phyloP scores from a whole-genome alignment of 2,797 vertebrate species.

The Tarsius wallacei region DNA sequence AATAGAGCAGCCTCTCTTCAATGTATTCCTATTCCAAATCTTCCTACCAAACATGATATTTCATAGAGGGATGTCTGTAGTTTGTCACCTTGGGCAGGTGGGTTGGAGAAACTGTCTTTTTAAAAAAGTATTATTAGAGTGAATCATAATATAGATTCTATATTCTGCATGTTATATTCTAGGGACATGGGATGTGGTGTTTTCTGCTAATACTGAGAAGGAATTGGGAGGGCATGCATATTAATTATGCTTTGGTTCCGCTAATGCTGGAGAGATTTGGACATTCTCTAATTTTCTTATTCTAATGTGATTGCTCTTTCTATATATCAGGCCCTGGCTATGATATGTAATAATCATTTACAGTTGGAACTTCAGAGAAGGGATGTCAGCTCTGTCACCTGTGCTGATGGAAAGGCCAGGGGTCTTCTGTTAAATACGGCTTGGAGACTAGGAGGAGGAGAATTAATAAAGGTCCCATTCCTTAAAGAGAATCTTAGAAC shows the following conservation, averaged over 20 bases:
- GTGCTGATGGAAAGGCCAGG: neutral
- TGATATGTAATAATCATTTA: neutral
- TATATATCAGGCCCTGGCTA: neutral
- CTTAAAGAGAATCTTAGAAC: constrained; percentile 25
- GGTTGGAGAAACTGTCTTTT: constrained; percentile 65
- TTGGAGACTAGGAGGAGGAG: constrained; percentile 45
- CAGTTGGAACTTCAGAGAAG: constrained; percentile 5
- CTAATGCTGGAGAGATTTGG: constrained; percentile 14
- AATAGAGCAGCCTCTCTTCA: constrained; percentile 81
- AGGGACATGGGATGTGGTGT: constrained; percentile 44
- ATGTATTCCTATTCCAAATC: constrained; percentile 74
- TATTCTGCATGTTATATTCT: constrained; percentile 40
- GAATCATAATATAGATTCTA: neutral
- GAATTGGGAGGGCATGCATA: neutral
- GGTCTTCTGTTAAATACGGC: neutral
- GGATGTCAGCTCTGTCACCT: neutral
- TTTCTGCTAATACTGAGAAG: constrained; percentile 2
- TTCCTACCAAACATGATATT: constrained; percentile 35
- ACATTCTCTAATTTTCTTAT: constrained; percentile 70
- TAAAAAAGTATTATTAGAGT: neutral
- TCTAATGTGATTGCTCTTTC: constrained; percentile 33
- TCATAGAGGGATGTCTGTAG: constrained; percentile 17
- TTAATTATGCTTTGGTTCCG: constrained; percentile 12
- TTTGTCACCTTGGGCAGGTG: constrained; percentile 76
- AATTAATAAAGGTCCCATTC: neutral